Percentiles rank a stretch among this genome's conserved stretches.
phyloP scores from a whole-genome alignment of 2,113 vertebrate species.

The Galeopterus variegatus region DNA sequence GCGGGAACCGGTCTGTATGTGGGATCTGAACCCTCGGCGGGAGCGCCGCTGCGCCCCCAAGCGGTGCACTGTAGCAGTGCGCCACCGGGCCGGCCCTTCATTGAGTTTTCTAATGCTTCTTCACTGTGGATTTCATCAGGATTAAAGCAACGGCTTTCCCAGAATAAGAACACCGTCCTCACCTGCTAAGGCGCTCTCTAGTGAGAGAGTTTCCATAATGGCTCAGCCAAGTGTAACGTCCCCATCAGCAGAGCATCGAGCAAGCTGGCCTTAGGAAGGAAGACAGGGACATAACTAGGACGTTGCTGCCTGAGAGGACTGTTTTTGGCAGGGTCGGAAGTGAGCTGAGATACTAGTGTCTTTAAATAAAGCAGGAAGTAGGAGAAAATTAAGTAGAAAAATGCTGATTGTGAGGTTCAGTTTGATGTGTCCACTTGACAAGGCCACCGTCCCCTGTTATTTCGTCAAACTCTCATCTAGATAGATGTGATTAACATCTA shows the following conservation, averaged over 20 bases:
- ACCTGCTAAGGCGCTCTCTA: neutral
- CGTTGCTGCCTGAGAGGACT: neutral
- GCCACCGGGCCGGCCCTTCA: too few relatives aligned
- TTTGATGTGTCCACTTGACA: neutral
- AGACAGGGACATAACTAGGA: neutral
- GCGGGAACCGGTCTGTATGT: too few relatives aligned
- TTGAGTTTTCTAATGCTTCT: neutral
- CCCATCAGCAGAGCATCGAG: neutral
- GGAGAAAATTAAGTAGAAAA: neutral
- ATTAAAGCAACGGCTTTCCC: neutral
- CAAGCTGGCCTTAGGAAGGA: neutral
- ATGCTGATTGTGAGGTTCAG: neutral
- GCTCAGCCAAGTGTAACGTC: neutral
- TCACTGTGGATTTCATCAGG: neutral
- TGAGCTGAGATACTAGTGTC: neutral
- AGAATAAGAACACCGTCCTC: neutral
- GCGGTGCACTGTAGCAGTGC: too few relatives aligned
- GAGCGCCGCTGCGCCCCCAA: too few relatives aligned
- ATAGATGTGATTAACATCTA: neutral
- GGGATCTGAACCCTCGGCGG: too few relatives aligned
- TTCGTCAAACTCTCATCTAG: neutral
- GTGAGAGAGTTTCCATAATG: neutral
- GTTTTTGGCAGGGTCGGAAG: neutral
- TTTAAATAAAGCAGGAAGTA: conserved; percentile 9
- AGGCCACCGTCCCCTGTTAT: neutral